phyloP scores from a whole-genome alignment of 2,113 vertebrate genomes.

The Trochalopteron elliotii region DNA sequence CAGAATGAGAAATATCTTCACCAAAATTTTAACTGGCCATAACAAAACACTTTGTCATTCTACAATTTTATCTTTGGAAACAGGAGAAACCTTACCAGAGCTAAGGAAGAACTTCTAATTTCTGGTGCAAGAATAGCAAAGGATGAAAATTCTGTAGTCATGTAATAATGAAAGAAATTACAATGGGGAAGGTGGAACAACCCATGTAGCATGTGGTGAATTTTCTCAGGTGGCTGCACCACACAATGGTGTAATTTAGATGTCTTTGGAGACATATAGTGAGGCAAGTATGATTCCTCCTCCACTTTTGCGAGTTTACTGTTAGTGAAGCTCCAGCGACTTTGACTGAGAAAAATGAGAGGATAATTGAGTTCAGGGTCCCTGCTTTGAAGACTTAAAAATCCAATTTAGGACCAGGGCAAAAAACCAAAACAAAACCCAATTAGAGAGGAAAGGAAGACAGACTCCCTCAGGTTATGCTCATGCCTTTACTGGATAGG shows the following conservation, averaged over 20 bases:
- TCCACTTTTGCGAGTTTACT: not conserved
- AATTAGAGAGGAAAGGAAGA: conserved; percentile 37
- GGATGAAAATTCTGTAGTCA: not conserved
- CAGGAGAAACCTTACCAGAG: not conserved
- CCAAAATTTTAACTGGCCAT: not conserved
- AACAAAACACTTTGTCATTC: not conserved
- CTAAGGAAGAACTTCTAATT: not conserved
- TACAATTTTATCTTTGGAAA: not conserved
- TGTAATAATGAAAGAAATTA: not conserved
- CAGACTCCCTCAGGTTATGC: conserved; percentile 26
- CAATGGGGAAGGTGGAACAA: not conserved
- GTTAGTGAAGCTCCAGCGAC: not conserved
- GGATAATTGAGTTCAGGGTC: conserved; percentile 48
- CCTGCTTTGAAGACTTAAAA: conserved; percentile 41
- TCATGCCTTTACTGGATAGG: not conserved
- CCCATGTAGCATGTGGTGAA: not conserved
- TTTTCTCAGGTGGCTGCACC: not conserved
- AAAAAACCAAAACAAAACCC: conserved; percentile 36
- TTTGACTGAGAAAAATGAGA: conserved; percentile 33
- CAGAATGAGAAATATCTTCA: not conserved
- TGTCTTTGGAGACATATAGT: not conserved
- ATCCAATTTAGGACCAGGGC: conserved; percentile 29
- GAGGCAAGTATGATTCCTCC: not conserved
- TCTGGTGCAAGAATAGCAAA: not conserved
- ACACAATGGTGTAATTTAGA: fast-evolving